Base-by-base conservation (phyloP, 2,113 vertebrate genomes). In the Anguilla rostrata region DNA sequence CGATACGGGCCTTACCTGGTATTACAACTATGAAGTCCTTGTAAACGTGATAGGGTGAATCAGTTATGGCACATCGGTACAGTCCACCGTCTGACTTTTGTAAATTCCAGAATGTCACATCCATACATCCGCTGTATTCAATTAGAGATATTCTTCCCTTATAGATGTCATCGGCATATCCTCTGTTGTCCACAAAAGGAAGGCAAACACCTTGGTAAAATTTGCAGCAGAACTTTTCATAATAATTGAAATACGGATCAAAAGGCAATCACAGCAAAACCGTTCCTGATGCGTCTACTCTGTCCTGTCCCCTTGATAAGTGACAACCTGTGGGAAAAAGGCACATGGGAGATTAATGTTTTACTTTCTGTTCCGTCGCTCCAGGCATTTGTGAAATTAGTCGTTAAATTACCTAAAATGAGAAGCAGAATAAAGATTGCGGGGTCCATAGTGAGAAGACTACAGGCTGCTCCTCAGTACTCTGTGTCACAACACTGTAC, bases 61-160 rank as follows among this genome's bases (percentile, higher is more conserved):
- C 83, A 87, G 40, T 40, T 41, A 95, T 53, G 0, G 63, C 26
- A 84, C 95, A 95, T 84, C 92, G 92, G 88, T 95, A 95, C 53
- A 34, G 88, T 15, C 95, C 95, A 85, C 87, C 81, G 78, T 95
- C 94, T 14, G 0, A 26, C 56, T 82, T 9, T 26, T 14, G 89
- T n/a, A 90, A 89, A 3, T 93, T 89, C 40, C 81, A 90, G 80
- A 95, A 94, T 84, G 16, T 90, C 87, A 95, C 93, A 91, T 34
- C 34, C 34, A 34, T 34, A 34, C 34, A 34, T 34, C 34, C 34
- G 34, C 1, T 34, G 34, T 34, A 83, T 81, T 92, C 84, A 0
- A 46, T 83, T 46, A 66, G 88, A 0, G 88, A 86, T 22, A 94
- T 90, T 91, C 94, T 94, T 88, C 92, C 92, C 85, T 18, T 85